Percentiles rank a stretch among this genome's conserved stretches.
These are phyloP conservation scores for Symphodus melops DNA, from an alignment of 2,113 vertebrate species.

Conservation along the genomic window DNA sequence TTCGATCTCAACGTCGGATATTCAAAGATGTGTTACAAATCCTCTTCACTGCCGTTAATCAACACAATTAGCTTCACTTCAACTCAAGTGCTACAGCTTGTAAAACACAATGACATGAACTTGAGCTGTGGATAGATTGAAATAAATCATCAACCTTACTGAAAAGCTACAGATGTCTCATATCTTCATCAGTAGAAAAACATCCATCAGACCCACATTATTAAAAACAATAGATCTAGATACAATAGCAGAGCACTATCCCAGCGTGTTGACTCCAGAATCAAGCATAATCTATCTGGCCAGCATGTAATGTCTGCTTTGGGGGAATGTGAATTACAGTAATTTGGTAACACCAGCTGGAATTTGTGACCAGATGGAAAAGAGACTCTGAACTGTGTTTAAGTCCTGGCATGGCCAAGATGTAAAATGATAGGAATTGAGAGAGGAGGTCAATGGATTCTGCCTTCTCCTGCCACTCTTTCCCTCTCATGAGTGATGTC, in stretches of 20 bases:
- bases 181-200: background rate
- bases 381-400: slow-evolving; percentile 34
- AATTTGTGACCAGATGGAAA: slow-evolving; percentile 35
- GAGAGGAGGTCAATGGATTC: slow-evolving; percentile 17
- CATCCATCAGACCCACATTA: background rate
- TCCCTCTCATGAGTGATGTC: slow-evolving; percentile 29
- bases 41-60: no score
- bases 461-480: background rate
- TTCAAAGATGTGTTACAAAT: no score
- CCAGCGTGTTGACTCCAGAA: background rate
- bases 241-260: background rate
- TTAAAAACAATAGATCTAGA: background rate
- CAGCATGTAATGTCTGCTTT: slow-evolving; percentile 3
- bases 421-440: slow-evolving; percentile 7
- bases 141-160: background rate
- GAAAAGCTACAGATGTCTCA: background rate
- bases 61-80: background rate
- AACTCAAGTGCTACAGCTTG: background rate
- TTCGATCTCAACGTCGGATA: no score
- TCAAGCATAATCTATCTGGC: background rate
- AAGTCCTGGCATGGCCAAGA: background rate
- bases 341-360: slow-evolving; percentile 44
- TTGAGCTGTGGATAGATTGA: background rate
- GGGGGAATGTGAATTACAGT: slow-evolving; percentile 8
- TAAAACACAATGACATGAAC: background rate